phyloP scores from a whole-genome alignment of 2,797 vertebrate genomes.

The Thripadectes ignobilis region DNA sequence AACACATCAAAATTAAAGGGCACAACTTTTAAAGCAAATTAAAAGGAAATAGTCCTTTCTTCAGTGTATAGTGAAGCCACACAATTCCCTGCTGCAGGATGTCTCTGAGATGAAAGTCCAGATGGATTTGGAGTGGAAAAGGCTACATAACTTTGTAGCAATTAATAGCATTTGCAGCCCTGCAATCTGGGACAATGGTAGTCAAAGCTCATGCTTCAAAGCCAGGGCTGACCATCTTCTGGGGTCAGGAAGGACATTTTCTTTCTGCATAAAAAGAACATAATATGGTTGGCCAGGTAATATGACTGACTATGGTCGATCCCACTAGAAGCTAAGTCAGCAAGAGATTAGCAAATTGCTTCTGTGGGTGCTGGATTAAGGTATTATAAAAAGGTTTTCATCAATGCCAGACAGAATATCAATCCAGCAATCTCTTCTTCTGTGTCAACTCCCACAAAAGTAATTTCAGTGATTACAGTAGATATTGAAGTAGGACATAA shows the following conservation, averaged over 20 bases:
- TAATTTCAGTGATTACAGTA: slow-evolving; percentile 53
- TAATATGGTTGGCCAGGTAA: slow-evolving; percentile 15
- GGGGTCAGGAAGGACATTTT: slow-evolving; percentile 40
- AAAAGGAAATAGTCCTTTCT: slow-evolving; percentile 49
- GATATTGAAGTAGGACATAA: slow-evolving; percentile 23
- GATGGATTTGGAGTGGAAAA: slow-evolving; percentile 46
- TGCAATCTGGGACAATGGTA: slow-evolving; percentile 51
- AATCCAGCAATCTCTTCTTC: slow-evolving; percentile 56
- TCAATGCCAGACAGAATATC: slow-evolving; percentile 57
- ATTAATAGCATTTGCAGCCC: slow-evolving; percentile 49
- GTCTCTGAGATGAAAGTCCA: slow-evolving; percentile 38
- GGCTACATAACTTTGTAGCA: slow-evolving; percentile 10
- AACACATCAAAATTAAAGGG: slow-evolving; percentile 50
- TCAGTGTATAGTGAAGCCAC: neutral
- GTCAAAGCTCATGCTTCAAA: slow-evolving; percentile 20
- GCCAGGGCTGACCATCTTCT: slow-evolving; percentile 22
- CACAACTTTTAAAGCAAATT: slow-evolving; percentile 59
- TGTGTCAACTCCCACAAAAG: slow-evolving; percentile 56
- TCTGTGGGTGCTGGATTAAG: slow-evolving; percentile 62
- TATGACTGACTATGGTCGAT: neutral
- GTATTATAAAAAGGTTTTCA: slow-evolving; percentile 55
- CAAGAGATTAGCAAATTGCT: slow-evolving; percentile 68
- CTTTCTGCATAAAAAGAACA: neutral
- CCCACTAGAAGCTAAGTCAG: slow-evolving; percentile 30
- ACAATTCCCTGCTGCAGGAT: slow-evolving; percentile 59